Conservation (phyloP, 1,140 invertebrate species). For the Macrobrachium nipponense region DNA sequence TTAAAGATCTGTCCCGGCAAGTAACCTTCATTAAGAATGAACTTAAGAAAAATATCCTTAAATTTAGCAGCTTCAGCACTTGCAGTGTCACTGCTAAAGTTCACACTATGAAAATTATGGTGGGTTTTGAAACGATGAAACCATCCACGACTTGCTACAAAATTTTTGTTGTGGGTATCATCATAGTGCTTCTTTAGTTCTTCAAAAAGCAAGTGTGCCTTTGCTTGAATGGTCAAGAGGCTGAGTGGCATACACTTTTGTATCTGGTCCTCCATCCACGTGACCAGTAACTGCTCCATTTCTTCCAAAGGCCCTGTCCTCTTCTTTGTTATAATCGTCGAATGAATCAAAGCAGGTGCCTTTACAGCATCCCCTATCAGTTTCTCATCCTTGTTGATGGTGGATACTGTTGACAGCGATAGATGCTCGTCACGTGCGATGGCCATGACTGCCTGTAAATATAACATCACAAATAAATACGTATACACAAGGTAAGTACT, state of each 20-base stretch:
- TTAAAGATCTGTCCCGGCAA: too few species aligned
- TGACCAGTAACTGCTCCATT: conserved; percentile 9
- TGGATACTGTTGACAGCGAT: not conserved
- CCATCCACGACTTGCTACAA: conserved; percentile 24
- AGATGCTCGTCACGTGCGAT: not conserved
- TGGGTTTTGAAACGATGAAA: conserved; percentile 1
- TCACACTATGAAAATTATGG: not conserved
- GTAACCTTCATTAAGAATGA: not conserved
- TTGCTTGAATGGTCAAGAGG: conserved; percentile 6
- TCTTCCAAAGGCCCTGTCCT: not conserved
- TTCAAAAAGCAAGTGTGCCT: not conserved
- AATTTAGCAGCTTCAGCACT: not conserved
- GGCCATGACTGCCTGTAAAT: too few species aligned
- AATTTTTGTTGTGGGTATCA: not conserved
- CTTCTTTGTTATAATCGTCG: not conserved
- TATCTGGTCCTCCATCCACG: conserved; percentile 35
- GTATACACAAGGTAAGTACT: too few species aligned
- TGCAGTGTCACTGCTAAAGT: not conserved
- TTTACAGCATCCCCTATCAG: not conserved
- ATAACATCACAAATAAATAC: too few species aligned
- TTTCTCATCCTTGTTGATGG: not conserved
- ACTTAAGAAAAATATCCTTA: not conserved
- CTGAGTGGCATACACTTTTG: conserved; percentile 26
- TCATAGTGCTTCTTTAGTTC: not conserved
- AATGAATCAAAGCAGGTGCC: not conserved